Conservation (phyloP, 2,797 vertebrate genomes). For the Chelmon rostratus region DNA sequence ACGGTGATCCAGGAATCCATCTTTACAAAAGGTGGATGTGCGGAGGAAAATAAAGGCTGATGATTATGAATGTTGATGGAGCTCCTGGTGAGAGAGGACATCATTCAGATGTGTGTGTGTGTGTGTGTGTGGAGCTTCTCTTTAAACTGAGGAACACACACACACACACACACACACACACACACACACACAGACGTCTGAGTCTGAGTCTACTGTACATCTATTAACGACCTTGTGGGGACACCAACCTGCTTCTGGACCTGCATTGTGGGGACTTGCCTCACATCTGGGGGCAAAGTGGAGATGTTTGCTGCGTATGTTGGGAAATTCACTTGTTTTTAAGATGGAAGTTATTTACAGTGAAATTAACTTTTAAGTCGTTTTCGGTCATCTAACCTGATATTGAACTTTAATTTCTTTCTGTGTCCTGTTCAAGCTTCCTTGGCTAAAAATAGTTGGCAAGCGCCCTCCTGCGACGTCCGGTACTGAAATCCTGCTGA, state of each 20-base stretch:
- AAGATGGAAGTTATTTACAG: neutral
- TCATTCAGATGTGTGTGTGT: neutral
- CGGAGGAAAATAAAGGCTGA: constrained; percentile 15
- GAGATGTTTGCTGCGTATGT: neutral
- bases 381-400: too few relatives aligned
- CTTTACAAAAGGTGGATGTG: constrained; percentile 1
- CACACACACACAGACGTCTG: neutral
- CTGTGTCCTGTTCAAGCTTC: neutral
- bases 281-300: neutral
- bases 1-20: constrained; percentile 14
- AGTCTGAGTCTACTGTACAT: neutral
- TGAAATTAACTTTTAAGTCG: neutral
- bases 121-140: neutral
- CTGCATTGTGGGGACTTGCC: neutral
- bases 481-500: neutral
- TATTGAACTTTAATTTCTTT: too few relatives aligned
- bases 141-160: neutral
- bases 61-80: constrained; percentile 30
- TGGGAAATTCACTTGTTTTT: neutral
- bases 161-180: neutral
- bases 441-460: neutral
- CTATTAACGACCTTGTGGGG: neutral
- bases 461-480: too few relatives aligned
- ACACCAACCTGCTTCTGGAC: neutral
- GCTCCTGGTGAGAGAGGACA: neutral